These are phyloP conservation scores for Protophormia terraenovae DNA, from an alignment of 2,888 invertebrate genomes.

Conservation along the genomic window DNA sequence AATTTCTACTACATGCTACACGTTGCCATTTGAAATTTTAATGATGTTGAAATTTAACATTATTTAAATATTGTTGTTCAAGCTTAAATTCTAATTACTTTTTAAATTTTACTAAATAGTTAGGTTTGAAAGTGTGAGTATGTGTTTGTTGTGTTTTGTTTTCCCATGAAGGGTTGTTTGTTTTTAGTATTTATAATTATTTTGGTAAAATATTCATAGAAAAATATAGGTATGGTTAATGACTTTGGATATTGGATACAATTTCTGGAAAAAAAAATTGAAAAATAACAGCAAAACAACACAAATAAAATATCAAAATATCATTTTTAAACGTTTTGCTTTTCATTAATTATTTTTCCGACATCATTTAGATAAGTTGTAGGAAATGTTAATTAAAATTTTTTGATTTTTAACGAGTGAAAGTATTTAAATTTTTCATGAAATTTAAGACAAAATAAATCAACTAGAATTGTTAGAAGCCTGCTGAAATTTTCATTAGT, in stretches of 20 bases:
- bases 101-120: constrained; percentile 43
- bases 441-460: no score
- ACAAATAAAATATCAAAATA: not conserved
- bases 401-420: no score
- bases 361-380: no score
- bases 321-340: not conserved
- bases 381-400: no score
- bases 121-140: not conserved
- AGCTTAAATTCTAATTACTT: constrained; percentile 62
- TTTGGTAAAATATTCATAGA: constrained; percentile 6
- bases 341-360: not conserved
- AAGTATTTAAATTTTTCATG: no score
- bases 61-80: constrained; percentile 57
- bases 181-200: not conserved
- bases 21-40: constrained; percentile 62
- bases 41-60: constrained; percentile 64
- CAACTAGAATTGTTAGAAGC: no score
- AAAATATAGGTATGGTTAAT: not conserved
- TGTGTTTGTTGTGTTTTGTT: not conserved
- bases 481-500: no score
- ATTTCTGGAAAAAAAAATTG: not conserved
- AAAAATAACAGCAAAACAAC: not conserved
- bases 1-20: not conserved
- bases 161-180: not conserved
- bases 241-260: not conserved